Conservation (phyloP, 2,797 vertebrate species). For the Pangasius krempfi region DNA sequence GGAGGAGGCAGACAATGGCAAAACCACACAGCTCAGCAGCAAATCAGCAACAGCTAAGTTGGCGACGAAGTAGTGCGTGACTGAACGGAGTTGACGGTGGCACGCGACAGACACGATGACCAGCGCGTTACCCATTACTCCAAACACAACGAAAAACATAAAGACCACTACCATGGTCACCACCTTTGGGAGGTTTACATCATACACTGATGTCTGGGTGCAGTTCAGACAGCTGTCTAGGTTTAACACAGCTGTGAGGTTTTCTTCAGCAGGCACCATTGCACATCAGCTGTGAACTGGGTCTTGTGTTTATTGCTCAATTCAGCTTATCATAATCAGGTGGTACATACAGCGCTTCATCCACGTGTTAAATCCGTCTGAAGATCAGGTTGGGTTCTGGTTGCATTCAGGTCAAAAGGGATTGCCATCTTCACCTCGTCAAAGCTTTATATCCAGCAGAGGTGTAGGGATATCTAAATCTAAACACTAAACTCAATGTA, state of each 20-base stretch:
- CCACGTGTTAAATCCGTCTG: neutral
- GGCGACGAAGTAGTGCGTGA: conserved; percentile 80
- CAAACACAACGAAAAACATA: conserved; percentile 74
- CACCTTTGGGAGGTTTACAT: conserved; percentile 67
- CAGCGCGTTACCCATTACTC: conserved; percentile 78
- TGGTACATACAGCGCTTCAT: neutral
- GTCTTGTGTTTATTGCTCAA: neutral
- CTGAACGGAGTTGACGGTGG: conserved; percentile 76
- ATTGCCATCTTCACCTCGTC: neutral
- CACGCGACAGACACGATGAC: conserved; percentile 78
- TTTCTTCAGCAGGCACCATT: conserved; percentile 66
- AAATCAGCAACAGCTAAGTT: conserved; percentile 79
- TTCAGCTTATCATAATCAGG: neutral
- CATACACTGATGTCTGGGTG: conserved; percentile 60
- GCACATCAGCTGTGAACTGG: conserved; percentile 8
- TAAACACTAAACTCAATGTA: neutral
- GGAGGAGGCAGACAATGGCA: conserved; percentile 76
- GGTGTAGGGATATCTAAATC: neutral
- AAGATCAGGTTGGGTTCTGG: neutral
- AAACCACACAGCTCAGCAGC: conserved; percentile 74
- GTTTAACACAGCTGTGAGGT: conserved; percentile 56
- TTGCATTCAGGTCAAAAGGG: neutral
- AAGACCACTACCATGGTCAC: conserved; percentile 70
- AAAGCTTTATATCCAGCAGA: neutral
- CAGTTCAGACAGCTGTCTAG: conserved; percentile 70